Evolutionary conservation across 2,888 invertebrate genomes (phyloP).

Genomic region (Macropis europaea): DNA sequence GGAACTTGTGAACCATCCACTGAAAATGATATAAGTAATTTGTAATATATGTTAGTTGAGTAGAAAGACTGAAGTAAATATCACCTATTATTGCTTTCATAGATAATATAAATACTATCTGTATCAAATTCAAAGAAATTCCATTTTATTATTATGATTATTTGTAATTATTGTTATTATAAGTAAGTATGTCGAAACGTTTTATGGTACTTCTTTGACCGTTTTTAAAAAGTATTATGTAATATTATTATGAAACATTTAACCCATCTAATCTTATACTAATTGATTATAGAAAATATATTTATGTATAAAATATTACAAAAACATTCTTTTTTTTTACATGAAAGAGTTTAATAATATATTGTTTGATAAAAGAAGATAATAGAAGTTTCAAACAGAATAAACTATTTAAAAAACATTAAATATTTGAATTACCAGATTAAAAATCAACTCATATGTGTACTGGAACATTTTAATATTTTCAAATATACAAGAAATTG

Average conservation of each 20-base stretch:
- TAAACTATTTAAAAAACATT: neutral
- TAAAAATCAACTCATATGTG: neutral
- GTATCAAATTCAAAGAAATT: conserved; percentile 27
- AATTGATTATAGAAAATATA: conserved; percentile 1
- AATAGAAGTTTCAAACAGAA: neutral
- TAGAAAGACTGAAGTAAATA: conserved; percentile 57
- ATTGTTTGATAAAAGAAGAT: neutral
- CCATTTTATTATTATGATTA: conserved; percentile 34
- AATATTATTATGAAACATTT: conserved; percentile 25
- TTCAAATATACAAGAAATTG: neutral
- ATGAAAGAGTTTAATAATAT: neutral
- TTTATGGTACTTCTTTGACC: neutral
- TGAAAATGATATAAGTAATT: conserved; percentile 1
- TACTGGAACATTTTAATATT: neutral
- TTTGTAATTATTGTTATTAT: conserved; percentile 14
- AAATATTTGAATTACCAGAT: neutral
- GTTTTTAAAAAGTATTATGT: conserved; percentile 12
- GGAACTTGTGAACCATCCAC: conserved; percentile 20
- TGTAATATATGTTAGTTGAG: conserved; percentile 27
- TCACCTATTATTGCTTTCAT: conserved; percentile 37
- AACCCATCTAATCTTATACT: conserved; percentile 10
- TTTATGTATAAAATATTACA: neutral
- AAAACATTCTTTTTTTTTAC: conserved; percentile 9
- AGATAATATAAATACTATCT: conserved; percentile 28
- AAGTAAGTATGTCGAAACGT: conserved; percentile 7